Evolutionary conservation across 2,888 invertebrate genomes (phyloP).

Genomic region (Melanotus villosus): DNA sequence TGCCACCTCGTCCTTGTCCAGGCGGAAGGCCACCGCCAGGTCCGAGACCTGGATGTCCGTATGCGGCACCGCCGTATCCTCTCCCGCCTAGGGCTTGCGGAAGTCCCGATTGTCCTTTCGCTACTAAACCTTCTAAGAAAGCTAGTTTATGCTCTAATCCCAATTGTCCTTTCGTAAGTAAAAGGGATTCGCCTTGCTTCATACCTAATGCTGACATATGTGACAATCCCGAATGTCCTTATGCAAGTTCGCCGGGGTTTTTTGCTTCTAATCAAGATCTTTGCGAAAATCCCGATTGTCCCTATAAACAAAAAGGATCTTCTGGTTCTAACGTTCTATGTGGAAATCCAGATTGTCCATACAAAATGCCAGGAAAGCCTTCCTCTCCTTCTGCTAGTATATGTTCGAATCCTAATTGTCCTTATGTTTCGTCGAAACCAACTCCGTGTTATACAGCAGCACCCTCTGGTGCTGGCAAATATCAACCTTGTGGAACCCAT

Average conservation of each 20-base stretch:
- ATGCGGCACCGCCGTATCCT: slow-evolving; percentile 12
- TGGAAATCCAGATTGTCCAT: slow-evolving; percentile 30
- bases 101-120: slow-evolving; percentile 15
- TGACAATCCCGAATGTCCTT: slow-evolving; percentile 43
- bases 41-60: slow-evolving; percentile 11
- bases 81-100: neutral
- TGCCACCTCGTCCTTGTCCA: neutral
- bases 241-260: neutral
- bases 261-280: no score
- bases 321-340: no score
- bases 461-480: slow-evolving; percentile 23
- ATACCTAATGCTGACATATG: neutral
- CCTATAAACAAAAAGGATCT: slow-evolving; percentile 22
- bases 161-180: neutral
- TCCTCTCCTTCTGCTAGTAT: neutral
- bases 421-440: slow-evolving; percentile 14
- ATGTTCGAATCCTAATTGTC: slow-evolving; percentile 40
- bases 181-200: neutral
- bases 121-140: neutral
- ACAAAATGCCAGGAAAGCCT: neutral
- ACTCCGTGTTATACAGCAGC: no score
- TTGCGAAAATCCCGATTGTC: slow-evolving; percentile 47
- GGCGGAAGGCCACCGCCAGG: neutral
- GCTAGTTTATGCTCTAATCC: neutral
- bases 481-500: no score